These are phyloP conservation scores for Ethmia dodecea DNA, from an alignment of 2,888 invertebrate species.

Conservation along the genomic window DNA sequence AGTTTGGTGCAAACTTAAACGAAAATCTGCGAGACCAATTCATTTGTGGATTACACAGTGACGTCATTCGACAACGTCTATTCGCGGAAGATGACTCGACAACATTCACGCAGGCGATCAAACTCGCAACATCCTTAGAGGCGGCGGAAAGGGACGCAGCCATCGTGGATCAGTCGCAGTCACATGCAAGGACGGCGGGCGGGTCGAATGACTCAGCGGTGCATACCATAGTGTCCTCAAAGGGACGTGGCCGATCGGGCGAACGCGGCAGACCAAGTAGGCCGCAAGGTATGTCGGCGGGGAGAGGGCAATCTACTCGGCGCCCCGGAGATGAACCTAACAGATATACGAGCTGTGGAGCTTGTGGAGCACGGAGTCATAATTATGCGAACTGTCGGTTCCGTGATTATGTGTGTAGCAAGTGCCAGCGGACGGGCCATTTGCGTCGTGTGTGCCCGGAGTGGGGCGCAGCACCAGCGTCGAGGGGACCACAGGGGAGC, in stretches of 20 bases:
- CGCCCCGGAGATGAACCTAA: not conserved
- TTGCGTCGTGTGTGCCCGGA: constrained; percentile 8
- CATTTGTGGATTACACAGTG: constrained; percentile 6
- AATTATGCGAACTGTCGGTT: not conserved
- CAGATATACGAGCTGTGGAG: not conserved
- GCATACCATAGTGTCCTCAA: not conserved
- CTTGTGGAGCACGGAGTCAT: not conserved
- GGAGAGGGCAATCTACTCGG: not conserved
- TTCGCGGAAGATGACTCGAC: constrained; percentile 7
- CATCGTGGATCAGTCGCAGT: not conserved
- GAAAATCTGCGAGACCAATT: constrained; percentile 11
- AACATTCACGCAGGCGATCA: not conserved
- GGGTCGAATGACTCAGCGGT: not conserved
- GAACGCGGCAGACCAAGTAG: too few species aligned
- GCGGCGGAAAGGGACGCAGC: constrained; percentile 6
- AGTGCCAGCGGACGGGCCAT: constrained; percentile 5
- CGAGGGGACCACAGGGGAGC: too few species aligned
- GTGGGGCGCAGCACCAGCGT: too few species aligned
- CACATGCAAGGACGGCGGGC: not conserved
- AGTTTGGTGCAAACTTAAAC: constrained; percentile 1
- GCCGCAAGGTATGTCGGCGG: too few species aligned
- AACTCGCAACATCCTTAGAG: constrained; percentile 1
- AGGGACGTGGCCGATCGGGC: not conserved
- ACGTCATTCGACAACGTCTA: constrained; percentile 7
- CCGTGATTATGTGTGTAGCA: constrained; percentile 3